Conservation (phyloP, 1,140 invertebrate species). For the Polypedilum pembai region DNA sequence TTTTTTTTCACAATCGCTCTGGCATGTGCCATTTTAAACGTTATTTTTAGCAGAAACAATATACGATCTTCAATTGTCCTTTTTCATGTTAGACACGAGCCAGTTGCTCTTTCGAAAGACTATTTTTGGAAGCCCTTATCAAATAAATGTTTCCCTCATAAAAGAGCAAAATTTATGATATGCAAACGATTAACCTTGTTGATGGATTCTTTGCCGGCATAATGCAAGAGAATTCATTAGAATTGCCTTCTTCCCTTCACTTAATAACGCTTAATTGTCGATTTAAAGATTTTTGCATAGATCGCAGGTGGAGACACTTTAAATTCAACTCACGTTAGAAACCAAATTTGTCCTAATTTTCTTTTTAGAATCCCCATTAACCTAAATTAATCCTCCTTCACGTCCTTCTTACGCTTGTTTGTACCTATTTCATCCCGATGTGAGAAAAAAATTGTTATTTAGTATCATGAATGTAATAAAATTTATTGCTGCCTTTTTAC, state of each 20-base stretch:
- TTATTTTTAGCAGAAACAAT: background rate
- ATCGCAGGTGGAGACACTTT: background rate
- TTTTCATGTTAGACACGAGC: background rate
- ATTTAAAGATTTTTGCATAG: too few species aligned
- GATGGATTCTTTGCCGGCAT: too few species aligned
- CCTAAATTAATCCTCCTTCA: background rate
- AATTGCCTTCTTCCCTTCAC: too few species aligned
- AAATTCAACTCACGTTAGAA: background rate
- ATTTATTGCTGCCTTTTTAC: too few species aligned
- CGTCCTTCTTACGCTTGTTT: background rate
- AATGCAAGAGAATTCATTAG: too few species aligned
- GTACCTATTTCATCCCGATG: background rate
- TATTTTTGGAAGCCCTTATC: too few species aligned
- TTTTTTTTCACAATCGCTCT: background rate
- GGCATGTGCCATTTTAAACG: background rate
- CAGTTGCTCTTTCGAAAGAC: too few species aligned
- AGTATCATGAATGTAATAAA: background rate
- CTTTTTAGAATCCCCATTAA: background rate
- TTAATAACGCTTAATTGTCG: too few species aligned
- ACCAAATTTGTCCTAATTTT: background rate
- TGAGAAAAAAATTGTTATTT: background rate
- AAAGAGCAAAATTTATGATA: too few species aligned
- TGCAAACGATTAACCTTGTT: too few species aligned
- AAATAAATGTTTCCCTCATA: too few species aligned
- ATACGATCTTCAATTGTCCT: background rate